Evolutionary conservation across 2,888 invertebrate species (phyloP).

Genomic region (Cerastis rubricosa): DNA sequence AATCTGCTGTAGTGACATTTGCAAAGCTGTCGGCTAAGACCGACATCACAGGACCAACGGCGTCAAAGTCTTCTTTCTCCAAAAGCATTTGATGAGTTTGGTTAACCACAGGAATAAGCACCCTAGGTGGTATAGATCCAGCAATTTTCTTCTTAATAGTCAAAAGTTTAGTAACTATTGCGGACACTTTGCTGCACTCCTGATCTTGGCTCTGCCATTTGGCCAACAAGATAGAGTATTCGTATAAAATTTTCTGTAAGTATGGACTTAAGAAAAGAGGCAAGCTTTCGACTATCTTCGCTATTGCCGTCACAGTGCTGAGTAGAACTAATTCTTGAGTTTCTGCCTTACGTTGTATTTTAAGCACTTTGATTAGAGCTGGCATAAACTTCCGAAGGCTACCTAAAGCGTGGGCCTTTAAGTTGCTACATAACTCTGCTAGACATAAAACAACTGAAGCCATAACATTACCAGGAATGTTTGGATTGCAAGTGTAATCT

Average conservation of each 20-base stretch:
- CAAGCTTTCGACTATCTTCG: conserved; percentile 95
- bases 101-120: conserved; percentile 94
- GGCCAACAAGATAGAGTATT: conserved; percentile 91
- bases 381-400: conserved; percentile 96
- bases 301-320: conserved; percentile 94
- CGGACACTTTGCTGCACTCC: conserved; percentile 87
- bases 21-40: conserved; percentile 94
- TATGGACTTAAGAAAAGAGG: conserved; percentile 97
- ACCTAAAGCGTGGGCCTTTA: conserved; percentile 94
- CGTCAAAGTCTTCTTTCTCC: conserved; percentile 90
- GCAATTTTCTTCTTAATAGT: conserved; percentile 93
- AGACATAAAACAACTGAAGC: conserved; percentile 94
- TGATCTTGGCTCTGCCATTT: conserved; percentile 89
- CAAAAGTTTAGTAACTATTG: conserved; percentile 90
- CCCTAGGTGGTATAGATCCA: conserved; percentile 92
- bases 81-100: conserved; percentile 92
- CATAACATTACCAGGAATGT: conserved; percentile 91
- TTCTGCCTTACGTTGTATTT: conserved; percentile 91
- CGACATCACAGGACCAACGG: conserved; percentile 93
- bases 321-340: conserved; percentile 92
- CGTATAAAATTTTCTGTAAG: conserved; percentile 93
- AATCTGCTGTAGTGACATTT: conserved; percentile 91
- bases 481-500: conserved; percentile 89
- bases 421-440: conserved; percentile 94
- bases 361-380: conserved; percentile 92